Conservation (phyloP, 2,797 vertebrate species). For the Parauchenoglanis ngamensis region DNA sequence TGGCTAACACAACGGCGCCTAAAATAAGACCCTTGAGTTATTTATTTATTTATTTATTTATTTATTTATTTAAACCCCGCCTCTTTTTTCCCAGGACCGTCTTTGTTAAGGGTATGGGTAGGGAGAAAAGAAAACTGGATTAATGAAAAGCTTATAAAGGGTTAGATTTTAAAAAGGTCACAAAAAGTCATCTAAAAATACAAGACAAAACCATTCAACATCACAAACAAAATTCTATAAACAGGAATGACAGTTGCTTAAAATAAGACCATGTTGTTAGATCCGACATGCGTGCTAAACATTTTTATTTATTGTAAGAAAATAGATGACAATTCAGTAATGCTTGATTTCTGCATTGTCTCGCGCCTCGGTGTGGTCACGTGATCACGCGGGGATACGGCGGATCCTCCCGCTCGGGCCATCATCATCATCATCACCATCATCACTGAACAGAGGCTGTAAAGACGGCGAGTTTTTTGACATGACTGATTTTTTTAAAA, state of each 20-base stretch:
- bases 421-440: conserved; percentile 22
- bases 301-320: neutral
- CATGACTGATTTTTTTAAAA: neutral
- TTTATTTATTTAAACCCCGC: neutral
- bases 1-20: neutral
- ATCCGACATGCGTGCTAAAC: neutral
- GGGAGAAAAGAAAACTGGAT: neutral
- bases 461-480: neutral
- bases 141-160: neutral
- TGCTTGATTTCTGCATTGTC: conserved; percentile 23
- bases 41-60: neutral
- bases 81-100: neutral
- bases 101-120: neutral
- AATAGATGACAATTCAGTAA: neutral
- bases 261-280: neutral
- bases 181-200: neutral
- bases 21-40: neutral
- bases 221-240: neutral
- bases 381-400: conserved; percentile 49
- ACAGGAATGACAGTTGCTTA: neutral
- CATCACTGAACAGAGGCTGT: neutral
- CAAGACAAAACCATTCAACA: neutral
- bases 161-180: neutral
- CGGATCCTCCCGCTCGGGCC: conserved; percentile 35
- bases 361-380: conserved; percentile 55